phyloP scores from a whole-genome alignment of 2,888 invertebrate genomes.

The Meliscaeva auricollis region DNA sequence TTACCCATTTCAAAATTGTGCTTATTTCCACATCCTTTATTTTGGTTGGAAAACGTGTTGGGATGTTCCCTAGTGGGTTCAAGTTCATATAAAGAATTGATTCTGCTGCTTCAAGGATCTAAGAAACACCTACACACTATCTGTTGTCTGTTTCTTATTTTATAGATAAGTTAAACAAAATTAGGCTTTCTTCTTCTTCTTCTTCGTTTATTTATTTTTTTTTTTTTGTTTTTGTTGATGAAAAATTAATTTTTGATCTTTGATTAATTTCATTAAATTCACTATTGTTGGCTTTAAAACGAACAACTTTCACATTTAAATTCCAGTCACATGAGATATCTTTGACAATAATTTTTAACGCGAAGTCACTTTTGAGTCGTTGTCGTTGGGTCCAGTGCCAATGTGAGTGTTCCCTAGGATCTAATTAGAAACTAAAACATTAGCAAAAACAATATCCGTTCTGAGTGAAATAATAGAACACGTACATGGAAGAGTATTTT shows the following conservation, averaged over 20 bases:
- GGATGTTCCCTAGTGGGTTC: conserved; percentile 9
- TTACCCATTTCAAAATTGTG: conserved; percentile 13
- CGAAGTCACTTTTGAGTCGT: conserved; percentile 65
- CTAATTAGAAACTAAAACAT: conserved; percentile 74
- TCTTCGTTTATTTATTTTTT: no score
- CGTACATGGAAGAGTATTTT: conserved; percentile 60
- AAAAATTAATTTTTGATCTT: conserved; percentile 33
- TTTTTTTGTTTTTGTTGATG: not conserved
- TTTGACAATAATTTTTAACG: conserved; percentile 62
- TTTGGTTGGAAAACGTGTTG: conserved; percentile 19
- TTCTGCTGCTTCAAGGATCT: conserved; percentile 8
- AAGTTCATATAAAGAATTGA: conserved; percentile 25
- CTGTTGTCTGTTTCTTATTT: not conserved
- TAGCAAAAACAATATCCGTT: conserved; percentile 67
- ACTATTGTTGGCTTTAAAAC: conserved; percentile 10
- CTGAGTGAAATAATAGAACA: conserved; percentile 62
- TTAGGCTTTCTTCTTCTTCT: not conserved
- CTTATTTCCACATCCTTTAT: conserved; percentile 14
- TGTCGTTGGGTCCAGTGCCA: not conserved
- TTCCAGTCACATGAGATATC: conserved; percentile 45
- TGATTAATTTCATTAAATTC: conserved; percentile 30
- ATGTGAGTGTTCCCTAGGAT: conserved; percentile 25
- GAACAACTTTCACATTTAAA: conserved; percentile 38
- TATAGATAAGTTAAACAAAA: not conserved
- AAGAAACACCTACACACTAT: not conserved